These are phyloP conservation scores for Apodemia hepburni DNA, from an alignment of 2,888 invertebrate species.

Conservation along the genomic window DNA sequence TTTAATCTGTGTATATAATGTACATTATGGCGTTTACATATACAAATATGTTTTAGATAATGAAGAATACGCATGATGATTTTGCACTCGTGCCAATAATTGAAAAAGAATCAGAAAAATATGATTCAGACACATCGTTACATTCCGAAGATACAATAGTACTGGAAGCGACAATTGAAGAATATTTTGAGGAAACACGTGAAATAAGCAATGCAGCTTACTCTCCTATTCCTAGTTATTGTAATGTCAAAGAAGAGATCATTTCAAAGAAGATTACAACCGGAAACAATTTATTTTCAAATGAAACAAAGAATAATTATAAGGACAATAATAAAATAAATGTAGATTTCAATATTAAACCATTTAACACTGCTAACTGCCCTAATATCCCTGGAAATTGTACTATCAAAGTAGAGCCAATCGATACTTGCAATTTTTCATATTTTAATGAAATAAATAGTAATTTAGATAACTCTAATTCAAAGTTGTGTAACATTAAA, in stretches of 20 bases:
- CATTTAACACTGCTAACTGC: background rate
- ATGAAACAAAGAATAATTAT: background rate
- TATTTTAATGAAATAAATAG: background rate
- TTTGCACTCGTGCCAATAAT: constrained; percentile 11
- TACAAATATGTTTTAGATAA: constrained; percentile 18
- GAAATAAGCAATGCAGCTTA: background rate
- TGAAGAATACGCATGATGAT: constrained; percentile 19
- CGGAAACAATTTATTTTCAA: background rate
- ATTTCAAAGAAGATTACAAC: background rate
- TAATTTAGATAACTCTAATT: background rate
- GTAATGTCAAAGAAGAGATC: background rate
- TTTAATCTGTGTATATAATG: too few relatives aligned
- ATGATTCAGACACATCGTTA: constrained; percentile 6
- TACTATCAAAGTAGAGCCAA: too few relatives aligned
- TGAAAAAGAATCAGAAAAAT: background rate
- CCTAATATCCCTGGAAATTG: too few relatives aligned
- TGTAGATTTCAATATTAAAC: background rate
- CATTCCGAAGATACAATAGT: constrained; percentile 20
- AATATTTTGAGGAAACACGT: background rate
- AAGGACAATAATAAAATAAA: too few relatives aligned
- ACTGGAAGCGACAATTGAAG: constrained; percentile 21
- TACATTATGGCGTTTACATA: too few relatives aligned
- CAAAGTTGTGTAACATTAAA: background rate
- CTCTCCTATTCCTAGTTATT: background rate
- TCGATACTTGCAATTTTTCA: too few relatives aligned